phyloP scores from a whole-genome alignment of 1,140 invertebrate genomes.

The Coelopa frigida region DNA sequence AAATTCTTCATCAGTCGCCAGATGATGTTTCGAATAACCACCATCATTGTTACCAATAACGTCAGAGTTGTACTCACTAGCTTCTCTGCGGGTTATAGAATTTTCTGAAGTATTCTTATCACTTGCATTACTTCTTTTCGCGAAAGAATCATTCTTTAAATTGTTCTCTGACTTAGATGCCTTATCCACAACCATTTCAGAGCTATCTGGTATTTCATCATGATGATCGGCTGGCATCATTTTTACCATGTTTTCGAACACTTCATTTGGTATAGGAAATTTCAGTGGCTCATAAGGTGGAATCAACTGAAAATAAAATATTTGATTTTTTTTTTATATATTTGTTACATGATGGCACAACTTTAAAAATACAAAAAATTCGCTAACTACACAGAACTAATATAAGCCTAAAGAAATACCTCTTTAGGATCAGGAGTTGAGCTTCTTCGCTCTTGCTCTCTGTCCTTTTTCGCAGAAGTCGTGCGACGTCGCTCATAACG shows the following conservation, averaged over 20 bases:
- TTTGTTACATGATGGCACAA: too few species aligned
- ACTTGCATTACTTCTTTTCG: neutral
- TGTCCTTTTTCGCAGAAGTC: constrained; percentile 45
- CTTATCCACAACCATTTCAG: neutral
- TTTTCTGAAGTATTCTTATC: neutral
- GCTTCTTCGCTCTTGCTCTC: constrained; percentile 41
- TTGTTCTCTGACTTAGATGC: too few species aligned
- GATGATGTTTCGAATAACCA: constrained; percentile 27
- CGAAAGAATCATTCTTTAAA: neutral
- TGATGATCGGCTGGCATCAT: constrained; percentile 45
- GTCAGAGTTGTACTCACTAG: too few species aligned
- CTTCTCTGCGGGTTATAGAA: too few species aligned
- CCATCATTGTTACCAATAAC: too few species aligned
- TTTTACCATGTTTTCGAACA: constrained; percentile 52
- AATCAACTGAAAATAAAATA: constrained; percentile 14
- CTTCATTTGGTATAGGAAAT: constrained; percentile 58
- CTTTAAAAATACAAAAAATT: neutral
- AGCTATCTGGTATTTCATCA: neutral
- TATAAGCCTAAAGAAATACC: constrained; percentile 27
- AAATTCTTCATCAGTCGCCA: constrained; percentile 33
- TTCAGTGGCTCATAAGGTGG: constrained; percentile 54
- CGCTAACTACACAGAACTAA: too few species aligned
- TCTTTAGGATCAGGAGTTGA: constrained; percentile 47
- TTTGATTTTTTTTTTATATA: neutral
- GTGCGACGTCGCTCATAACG: constrained; percentile 42